Evolutionary conservation across 1,140 invertebrate species (phyloP).

Genomic region (Drosophila jambulina): DNA sequence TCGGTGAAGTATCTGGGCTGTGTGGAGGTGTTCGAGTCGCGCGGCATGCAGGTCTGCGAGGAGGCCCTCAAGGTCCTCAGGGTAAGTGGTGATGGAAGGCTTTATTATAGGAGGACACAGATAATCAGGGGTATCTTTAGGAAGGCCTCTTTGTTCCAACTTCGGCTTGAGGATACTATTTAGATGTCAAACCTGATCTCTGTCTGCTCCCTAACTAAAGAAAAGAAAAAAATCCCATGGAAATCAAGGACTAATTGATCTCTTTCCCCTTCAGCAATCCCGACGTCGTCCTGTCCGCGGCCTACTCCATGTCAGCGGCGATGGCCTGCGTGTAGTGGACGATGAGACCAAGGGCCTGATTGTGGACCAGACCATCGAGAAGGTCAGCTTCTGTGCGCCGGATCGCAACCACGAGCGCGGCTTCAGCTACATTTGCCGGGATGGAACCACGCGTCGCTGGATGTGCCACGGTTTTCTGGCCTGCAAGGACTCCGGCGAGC

Average conservation of each 20-base stretch:
- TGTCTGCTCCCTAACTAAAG: neutral
- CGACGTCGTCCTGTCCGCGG: slow-evolving; percentile 94
- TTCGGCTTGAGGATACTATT: too few species aligned
- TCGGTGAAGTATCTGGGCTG: slow-evolving; percentile 99
- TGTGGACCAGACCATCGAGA: slow-evolving; percentile 99
- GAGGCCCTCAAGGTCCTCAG: slow-evolving; percentile 97
- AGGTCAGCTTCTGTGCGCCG: slow-evolving; percentile 99
- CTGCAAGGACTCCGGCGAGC: slow-evolving; percentile 97
- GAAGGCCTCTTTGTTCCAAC: too few species aligned
- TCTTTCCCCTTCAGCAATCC: slow-evolving; percentile 90
- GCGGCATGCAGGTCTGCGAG: slow-evolving; percentile 99
- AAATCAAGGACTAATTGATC: neutral
- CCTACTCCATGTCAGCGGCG: slow-evolving; percentile 97
- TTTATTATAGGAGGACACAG: neutral
- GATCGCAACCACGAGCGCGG: slow-evolving; percentile 99
- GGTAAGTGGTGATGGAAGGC: slow-evolving; percentile 87
- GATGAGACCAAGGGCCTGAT: slow-evolving; percentile 99
- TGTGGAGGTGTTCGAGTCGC: slow-evolving; percentile 99
- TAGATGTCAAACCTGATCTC: neutral
- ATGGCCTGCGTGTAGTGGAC: slow-evolving; percentile 98
- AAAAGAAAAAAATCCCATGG: too few species aligned
- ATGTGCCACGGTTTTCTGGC: slow-evolving; percentile 99
- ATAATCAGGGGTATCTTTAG: too few species aligned
- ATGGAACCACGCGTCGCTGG: slow-evolving; percentile 92
- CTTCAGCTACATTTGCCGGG: slow-evolving; percentile 90